Evolutionary conservation across 1,140 invertebrate genomes (phyloP), one percentile per base, ranked within the genome.

Genomic region (Diabrotica virgifera): DNA sequence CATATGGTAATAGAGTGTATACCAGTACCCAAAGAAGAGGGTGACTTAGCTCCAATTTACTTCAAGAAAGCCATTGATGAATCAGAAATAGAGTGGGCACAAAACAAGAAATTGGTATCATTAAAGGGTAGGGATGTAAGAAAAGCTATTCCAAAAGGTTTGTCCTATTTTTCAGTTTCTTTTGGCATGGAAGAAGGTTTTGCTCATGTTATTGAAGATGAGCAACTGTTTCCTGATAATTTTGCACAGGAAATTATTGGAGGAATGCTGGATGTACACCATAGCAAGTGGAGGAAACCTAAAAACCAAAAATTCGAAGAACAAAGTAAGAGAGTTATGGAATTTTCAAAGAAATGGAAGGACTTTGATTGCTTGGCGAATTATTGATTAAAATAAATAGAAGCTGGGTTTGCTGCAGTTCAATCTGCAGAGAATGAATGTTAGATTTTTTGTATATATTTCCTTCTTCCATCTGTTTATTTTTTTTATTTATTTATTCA

Each of bases 1-100:
- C 96, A 99, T 78, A 90, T 96, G 85, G 82, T 85, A 53, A 82
- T 98, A 13, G 90, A 98, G 71, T 98, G 95, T 83, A 83, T 98
- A 14, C 93, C 96, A 0, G 72, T 98, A 70, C 87, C 91, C 5
- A 86, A 85, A 74, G 91, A 95, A 78, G 83, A 87, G 38, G 92
- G 91, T 35, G 90, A 93, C 67, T 80, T 90, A 75, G 93, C 93
- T 9, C 93, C 95, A 2, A 96, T 98, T 67, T 98, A 97, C 82
- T 98, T 98, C 76, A 97, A 97, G 86, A 98, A 99, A 88, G 96
- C 95, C 0, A 87, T 99, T 55, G 81, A 93, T 72, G 96, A 98
- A 79, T 95, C 91, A 69, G 96, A 98, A 81, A 87, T 85, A 35
- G 95, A 98, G 82, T 98, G 96, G 96, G 85, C 92, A 10, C 88